Evolutionary conservation across 2,888 invertebrate genomes (phyloP).

Genomic region (Agriopis aurantiaria): DNA sequence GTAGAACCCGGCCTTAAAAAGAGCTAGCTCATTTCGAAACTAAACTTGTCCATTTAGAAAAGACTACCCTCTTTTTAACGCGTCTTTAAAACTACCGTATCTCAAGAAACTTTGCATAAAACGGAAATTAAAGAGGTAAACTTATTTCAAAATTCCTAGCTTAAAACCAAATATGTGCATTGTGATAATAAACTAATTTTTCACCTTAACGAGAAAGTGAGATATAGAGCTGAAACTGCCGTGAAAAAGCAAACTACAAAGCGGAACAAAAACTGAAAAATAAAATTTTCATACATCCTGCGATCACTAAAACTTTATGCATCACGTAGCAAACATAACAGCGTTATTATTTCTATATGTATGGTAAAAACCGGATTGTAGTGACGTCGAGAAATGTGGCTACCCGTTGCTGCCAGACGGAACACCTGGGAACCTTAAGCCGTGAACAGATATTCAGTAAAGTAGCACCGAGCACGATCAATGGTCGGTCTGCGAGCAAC

Average conservation of each 20-base stretch:
- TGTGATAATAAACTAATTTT: slow-evolving; percentile 16
- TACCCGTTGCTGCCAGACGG: slow-evolving; percentile 36
- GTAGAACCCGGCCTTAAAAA: too few relatives aligned
- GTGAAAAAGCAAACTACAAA: slow-evolving; percentile 49
- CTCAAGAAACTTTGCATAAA: slow-evolving; percentile 4
- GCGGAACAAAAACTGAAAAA: slow-evolving; percentile 67
- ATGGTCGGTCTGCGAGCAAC: background rate
- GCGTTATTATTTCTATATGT: slow-evolving; percentile 38
- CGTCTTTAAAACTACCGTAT: background rate
- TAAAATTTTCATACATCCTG: slow-evolving; percentile 63
- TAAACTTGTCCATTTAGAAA: slow-evolving; percentile 28
- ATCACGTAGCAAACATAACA: slow-evolving; percentile 46
- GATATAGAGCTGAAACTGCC: slow-evolving; percentile 24
- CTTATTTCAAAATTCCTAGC: background rate
- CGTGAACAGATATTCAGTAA: background rate
- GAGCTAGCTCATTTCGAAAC: slow-evolving; percentile 9
- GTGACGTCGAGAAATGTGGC: slow-evolving; percentile 68
- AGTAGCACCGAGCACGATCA: background rate
- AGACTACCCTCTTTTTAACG: slow-evolving; percentile 9
- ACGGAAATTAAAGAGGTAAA: slow-evolving; percentile 10
- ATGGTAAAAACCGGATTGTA: slow-evolving; percentile 66
- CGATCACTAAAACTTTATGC: slow-evolving; percentile 62
- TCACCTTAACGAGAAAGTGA: slow-evolving; percentile 22
- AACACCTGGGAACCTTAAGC: slow-evolving; percentile 58
- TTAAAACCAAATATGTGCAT: slow-evolving; percentile 13